Base-by-base conservation (phyloP, 2,113 vertebrate genomes). In the Gobius niger region DNA sequence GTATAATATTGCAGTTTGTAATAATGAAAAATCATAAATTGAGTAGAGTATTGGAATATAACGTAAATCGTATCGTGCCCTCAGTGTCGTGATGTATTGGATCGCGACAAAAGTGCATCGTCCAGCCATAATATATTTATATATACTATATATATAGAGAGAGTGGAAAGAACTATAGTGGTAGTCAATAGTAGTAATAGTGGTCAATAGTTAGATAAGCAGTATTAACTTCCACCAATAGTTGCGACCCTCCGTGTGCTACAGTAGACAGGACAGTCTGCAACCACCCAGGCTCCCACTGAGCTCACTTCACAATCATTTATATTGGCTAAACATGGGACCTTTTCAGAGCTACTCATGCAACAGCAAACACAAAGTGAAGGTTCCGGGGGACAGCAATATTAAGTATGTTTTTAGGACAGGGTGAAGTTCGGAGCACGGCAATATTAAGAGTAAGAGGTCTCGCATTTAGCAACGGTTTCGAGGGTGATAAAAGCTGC, bases 281-380 rank as follows among this genome's bases (percentile, higher is more conserved):
- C 67, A 57, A 57, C 24, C 54, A 57, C 73, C 60, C 67, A 78
- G 75, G 50, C 82, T 76, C 89, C 87, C 57, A 74, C 85, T 89
- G 87, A 65, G 86, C 52, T 88, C 80, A 65, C 61, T 77, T 80
- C 82, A 82, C 9, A 78, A 77, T 70, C 70, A 85, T 75, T 83
- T 63, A 73, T 82, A 82, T 82, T 81, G 75, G 82, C 84, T 85
- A 82, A 87, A 89, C 89, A 89, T 67, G 79, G 71, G 75, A 53
- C 61, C 84, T 72, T 77, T 90, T 89, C 70, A 86, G 79, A 81
- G 83, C 77, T 63, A 76, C 72, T 88, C 85, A 84, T 86, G 80
- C 87, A 72, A 57, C 18, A 0, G 54, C 63, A 82, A 89, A 90
- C 89, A 54, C 65, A 75, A 87, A 81, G 81, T 75, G 86, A 90